Conservation (phyloP, 2,888 invertebrate species). For the Euspilapteryx auroguttella region DNA sequence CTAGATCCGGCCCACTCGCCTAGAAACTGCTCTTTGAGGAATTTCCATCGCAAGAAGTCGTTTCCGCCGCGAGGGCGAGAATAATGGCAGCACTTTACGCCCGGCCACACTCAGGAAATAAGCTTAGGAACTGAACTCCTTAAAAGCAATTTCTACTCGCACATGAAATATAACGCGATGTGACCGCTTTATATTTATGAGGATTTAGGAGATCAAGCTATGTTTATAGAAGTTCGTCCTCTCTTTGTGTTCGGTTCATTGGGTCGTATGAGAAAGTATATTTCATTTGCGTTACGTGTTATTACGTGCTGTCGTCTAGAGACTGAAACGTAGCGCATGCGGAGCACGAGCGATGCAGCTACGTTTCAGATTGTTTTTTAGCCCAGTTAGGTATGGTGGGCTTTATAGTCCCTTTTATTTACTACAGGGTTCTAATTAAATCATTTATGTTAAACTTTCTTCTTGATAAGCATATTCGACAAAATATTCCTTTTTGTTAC, state of each 20-base stretch:
- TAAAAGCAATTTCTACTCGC: conserved; percentile 55
- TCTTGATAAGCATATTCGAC: no score
- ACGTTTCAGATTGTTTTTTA: no score
- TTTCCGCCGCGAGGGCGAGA: conserved; percentile 19
- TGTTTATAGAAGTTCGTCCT: conserved; percentile 16
- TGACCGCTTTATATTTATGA: conserved; percentile 54
- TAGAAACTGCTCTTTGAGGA: conserved; percentile 47
- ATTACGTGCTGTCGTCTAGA: no score
- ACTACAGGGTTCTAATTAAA: no score
- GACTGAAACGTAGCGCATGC: no score
- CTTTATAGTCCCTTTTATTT: no score
- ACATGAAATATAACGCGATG: conserved; percentile 53
- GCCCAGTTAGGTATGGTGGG: no score
- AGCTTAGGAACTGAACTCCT: conserved; percentile 58
- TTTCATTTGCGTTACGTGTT: conserved; percentile 4
- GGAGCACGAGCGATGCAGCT: no score
- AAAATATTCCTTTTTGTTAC: no score
- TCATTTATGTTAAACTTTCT: no score
- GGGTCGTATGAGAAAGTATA: no score
- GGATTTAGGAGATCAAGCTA: conserved; percentile 41
- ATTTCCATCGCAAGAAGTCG: conserved; percentile 22
- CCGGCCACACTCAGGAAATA: conserved; percentile 54
- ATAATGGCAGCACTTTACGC: conserved; percentile 57
- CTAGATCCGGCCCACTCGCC: conserved; percentile 27
- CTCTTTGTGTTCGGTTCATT: conserved; percentile 15